Conservation (phyloP, 2,113 vertebrate genomes). For the Halcyon malimbica region DNA sequence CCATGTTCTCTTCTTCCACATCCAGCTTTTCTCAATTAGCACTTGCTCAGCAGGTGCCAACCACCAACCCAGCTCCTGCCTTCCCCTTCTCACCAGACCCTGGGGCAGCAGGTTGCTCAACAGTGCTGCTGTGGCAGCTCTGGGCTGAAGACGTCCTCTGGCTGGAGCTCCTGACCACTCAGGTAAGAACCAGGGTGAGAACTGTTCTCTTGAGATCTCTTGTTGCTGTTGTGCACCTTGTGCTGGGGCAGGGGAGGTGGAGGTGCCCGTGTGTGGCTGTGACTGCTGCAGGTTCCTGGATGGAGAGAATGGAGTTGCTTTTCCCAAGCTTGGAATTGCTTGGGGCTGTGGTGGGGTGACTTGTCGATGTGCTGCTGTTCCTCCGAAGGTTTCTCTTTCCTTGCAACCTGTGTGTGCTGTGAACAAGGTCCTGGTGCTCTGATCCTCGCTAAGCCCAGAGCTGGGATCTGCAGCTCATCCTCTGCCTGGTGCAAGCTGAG, state of each 20-base stretch:
- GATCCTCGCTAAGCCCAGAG: not conserved
- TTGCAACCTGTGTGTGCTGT: fast-evolving
- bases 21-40: not conserved
- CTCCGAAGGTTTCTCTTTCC: not conserved
- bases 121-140: not conserved
- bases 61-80: not conserved
- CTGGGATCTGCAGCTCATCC: not conserved
- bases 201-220: fast-evolving
- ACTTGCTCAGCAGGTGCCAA: not conserved
- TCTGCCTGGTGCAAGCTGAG: fast-evolving
- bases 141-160: not conserved
- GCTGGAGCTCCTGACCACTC: not conserved
- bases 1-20: fast-evolving
- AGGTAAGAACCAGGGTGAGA: not conserved
- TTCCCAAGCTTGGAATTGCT: not conserved
- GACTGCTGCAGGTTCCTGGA: not conserved
- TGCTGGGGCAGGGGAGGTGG: not conserved
- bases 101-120: fast-evolving
- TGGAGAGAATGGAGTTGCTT: not conserved
- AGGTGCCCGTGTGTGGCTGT: not conserved
- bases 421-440: not conserved
- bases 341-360: not conserved
- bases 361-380: not conserved
- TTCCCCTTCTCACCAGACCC: fast-evolving
- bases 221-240: not conserved